These are phyloP conservation scores for Molothrus ater DNA, from an alignment of 2,797 vertebrate genomes.

Conservation along the genomic window DNA sequence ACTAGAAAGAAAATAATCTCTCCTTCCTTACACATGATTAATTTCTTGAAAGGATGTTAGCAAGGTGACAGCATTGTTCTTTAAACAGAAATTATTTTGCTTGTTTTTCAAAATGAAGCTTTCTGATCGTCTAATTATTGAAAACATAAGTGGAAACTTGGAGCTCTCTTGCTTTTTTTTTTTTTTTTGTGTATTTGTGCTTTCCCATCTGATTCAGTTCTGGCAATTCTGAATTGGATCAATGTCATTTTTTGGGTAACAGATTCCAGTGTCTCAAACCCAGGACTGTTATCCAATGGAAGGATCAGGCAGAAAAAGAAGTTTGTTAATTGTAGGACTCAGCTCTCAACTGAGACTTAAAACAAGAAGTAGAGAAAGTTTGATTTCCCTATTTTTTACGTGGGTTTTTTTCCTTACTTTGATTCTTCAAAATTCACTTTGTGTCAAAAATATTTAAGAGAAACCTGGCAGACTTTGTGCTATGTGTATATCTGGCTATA, in stretches of 20 bases:
- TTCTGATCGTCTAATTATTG: neutral
- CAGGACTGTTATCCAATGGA: neutral
- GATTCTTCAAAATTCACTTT: neutral
- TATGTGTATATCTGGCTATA: neutral
- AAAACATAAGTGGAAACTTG: neutral
- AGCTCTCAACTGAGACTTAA: neutral
- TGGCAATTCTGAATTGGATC: neutral
- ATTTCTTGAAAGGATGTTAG: neutral
- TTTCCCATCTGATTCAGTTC: neutral
- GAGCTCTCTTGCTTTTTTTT: neutral
- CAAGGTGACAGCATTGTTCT: neutral
- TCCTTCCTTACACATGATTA: neutral
- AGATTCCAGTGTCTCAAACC: neutral
- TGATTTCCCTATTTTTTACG: neutral
- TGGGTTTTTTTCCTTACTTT: accelerated
- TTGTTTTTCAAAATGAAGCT: neutral
- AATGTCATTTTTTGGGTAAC: neutral
- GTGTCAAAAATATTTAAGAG: neutral
- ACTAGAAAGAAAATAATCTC: neutral
- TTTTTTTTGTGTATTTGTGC: neutral
- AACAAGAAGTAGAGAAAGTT: neutral
- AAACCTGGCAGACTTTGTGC: neutral
- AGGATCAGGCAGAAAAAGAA: neutral
- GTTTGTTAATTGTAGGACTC: neutral
- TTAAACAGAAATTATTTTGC: neutral